These are phyloP conservation scores for Xestoiulus laeticollis DNA, from an alignment of 2,888 invertebrate genomes.

Conservation along the genomic window DNA sequence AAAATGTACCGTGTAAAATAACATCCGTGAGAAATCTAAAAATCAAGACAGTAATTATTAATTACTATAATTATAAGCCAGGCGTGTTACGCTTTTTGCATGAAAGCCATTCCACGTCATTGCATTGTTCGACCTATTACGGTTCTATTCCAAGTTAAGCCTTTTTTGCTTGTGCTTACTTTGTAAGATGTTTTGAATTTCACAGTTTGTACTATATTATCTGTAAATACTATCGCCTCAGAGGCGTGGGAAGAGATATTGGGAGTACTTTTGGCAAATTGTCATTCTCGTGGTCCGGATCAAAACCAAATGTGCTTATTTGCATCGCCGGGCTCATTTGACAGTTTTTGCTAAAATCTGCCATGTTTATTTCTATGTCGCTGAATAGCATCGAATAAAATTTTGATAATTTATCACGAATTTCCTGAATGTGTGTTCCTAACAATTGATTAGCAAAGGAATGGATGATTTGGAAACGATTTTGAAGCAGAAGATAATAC, in stretches of 20 bases:
- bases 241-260: slow-evolving; percentile 41
- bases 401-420: slow-evolving; percentile 63
- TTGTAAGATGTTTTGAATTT: slow-evolving; percentile 62
- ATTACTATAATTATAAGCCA: slow-evolving; percentile 10
- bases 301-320: slow-evolving; percentile 25
- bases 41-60: slow-evolving; percentile 2
- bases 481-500: no score
- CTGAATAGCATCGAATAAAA: slow-evolving; percentile 62
- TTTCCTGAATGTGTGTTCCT: slow-evolving; percentile 39
- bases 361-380: slow-evolving; percentile 36
- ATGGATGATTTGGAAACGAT: neutral
- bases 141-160: slow-evolving; percentile 58
- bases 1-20: slow-evolving; percentile 9
- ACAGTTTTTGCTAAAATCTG: neutral
- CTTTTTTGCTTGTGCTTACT: slow-evolving; percentile 61
- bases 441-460: neutral
- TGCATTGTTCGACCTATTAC: slow-evolving; percentile 51
- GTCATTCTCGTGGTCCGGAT: neutral
- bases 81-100: slow-evolving; percentile 24
- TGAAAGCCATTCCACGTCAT: slow-evolving; percentile 31
- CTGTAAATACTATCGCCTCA: slow-evolving; percentile 61
- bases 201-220: slow-evolving; percentile 63
- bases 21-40: slow-evolving; percentile 6
- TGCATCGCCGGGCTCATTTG: slow-evolving; percentile 10
- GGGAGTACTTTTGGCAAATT: slow-evolving; percentile 43